Percentiles rank a stretch among this genome's conserved stretches.
phyloP scores from a whole-genome alignment of 1,140 invertebrate genomes.

The Subanguina moxae region DNA sequence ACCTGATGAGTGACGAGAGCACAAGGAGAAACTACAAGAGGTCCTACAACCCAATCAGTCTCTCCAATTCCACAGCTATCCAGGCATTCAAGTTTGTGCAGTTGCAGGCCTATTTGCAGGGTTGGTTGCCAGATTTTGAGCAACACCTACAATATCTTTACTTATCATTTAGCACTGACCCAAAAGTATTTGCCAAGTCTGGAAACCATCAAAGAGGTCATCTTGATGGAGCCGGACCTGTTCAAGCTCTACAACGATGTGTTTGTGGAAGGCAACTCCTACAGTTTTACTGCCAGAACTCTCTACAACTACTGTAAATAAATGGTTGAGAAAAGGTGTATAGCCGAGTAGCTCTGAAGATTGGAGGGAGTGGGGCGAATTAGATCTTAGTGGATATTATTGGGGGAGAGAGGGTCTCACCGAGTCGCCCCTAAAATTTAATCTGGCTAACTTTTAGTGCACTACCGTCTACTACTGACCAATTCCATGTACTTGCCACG shows the following conservation, averaged over 20 bases:
- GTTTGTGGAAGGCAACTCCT: constrained; percentile 1
- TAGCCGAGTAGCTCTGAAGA: too few species aligned
- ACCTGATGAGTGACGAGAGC: constrained; percentile 10
- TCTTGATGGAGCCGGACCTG: constrained; percentile 18
- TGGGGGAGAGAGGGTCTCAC: too few species aligned
- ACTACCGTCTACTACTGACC: background rate
- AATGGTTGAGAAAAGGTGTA: too few species aligned
- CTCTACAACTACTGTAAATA: constrained; percentile 11
- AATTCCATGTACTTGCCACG: constrained; percentile 2
- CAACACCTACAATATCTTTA: too few species aligned
- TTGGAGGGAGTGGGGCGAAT: too few species aligned
- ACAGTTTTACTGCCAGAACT: background rate
- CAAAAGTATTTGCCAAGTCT: background rate
- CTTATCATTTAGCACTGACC: constrained; percentile 1
- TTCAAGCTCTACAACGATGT: constrained; percentile 12
- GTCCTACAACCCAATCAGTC: background rate
- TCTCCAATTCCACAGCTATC: background rate
- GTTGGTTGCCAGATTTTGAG: too few species aligned
- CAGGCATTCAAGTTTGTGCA: background rate
- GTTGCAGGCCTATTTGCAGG: too few species aligned
- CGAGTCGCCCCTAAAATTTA: too few species aligned
- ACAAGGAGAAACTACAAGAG: constrained; percentile 5
- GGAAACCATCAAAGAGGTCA: background rate
- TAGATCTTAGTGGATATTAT: too few species aligned
- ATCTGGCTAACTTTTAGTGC: background rate